phyloP scores from a whole-genome alignment of 2,888 invertebrate species.

The Drosophila lacicola region DNA sequence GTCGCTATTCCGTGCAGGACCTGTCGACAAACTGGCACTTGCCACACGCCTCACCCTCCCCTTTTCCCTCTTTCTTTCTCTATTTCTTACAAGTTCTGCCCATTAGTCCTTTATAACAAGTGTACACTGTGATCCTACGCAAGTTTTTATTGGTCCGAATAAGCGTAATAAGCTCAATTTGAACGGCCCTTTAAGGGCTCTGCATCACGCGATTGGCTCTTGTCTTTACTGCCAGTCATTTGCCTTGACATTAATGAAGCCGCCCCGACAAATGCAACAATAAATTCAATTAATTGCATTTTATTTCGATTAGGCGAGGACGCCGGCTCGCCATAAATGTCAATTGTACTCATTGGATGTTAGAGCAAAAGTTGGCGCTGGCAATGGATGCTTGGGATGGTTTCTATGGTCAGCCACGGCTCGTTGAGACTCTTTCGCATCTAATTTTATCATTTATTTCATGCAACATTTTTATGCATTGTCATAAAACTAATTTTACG shows the following conservation, averaged over 20 bases:
- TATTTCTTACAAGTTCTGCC: neutral
- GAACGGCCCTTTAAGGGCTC: conserved; percentile 1
- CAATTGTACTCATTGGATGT: conserved; percentile 69
- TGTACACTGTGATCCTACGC: neutral
- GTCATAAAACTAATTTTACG: conserved; percentile 80
- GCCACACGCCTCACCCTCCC: neutral
- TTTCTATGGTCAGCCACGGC: neutral
- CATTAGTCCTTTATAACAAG: neutral
- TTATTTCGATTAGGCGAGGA: conserved; percentile 71
- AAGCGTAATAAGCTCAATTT: conserved; percentile 16
- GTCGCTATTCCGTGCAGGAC: conserved; percentile 53
- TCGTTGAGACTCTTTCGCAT: conserved; percentile 38
- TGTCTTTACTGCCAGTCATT: conserved; percentile 39
- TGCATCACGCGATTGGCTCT: conserved; percentile 38
- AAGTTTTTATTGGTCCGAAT: conserved; percentile 12
- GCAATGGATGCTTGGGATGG: neutral
- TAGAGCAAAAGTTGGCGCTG: conserved; percentile 34
- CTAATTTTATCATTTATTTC: conserved; percentile 80
- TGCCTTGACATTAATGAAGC: conserved; percentile 52
- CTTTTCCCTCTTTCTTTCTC: neutral
- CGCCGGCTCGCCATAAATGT: conserved; percentile 57
- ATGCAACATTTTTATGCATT: conserved; percentile 79
- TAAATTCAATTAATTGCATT: conserved; percentile 81
- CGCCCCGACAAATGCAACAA: conserved; percentile 67
- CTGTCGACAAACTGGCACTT: conserved; percentile 38